Evolutionary conservation across 2,888 invertebrate species (phyloP), one percentile per base, ranked within the genome.

Genomic region (Myathropa florea): DNA sequence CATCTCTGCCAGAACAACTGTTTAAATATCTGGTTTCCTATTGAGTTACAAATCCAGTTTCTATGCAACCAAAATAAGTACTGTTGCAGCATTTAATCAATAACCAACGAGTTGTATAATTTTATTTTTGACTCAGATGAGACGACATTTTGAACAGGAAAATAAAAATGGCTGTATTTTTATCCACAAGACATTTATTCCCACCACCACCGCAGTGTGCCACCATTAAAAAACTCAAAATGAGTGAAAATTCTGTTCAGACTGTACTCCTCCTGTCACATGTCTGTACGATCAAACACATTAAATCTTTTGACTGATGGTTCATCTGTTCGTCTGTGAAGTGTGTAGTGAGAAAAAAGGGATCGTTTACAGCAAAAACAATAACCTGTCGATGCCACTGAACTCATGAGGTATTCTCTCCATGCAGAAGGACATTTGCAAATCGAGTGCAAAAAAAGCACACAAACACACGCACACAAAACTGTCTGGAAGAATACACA

Each of bases 181-280:
- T n/a, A n/a, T n/a, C n/a, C n/a, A 28, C 28, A 28, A 28, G 6
- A 0, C 0, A 4, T 30, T 7, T 30, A 30, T 28, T 30, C 6
- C 28, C 28, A 28, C 7, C 28, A 7, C n/a, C n/a, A n/a, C n/a
- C n/a, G n/a, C n/a, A n/a, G n/a, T n/a, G n/a, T n/a, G n/a, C n/a
- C n/a, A n/a, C n/a, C n/a, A n/a, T n/a, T n/a, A n/a, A n/a, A n/a
- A n/a, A n/a, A n/a, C n/a, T n/a, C n/a, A 53, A 36, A 82, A 64
- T 57, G 12, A 46, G 60, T 39, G 33, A 60, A 80, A 80, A 76
- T 80, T 84, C 61, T 46, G 55, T 57, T 81, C 80, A 67, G 71
- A 85, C 81, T 85, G 77, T 81, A 85, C 80, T 46, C 36, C 80
- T 46, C 36, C 46, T 72, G 67, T 85, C 57, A 67, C 83, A 26